Evolutionary conservation across 2,113 vertebrate genomes (phyloP), one percentile per base, ranked within the genome.

Genomic region (Hyperopisus bebe): DNA sequence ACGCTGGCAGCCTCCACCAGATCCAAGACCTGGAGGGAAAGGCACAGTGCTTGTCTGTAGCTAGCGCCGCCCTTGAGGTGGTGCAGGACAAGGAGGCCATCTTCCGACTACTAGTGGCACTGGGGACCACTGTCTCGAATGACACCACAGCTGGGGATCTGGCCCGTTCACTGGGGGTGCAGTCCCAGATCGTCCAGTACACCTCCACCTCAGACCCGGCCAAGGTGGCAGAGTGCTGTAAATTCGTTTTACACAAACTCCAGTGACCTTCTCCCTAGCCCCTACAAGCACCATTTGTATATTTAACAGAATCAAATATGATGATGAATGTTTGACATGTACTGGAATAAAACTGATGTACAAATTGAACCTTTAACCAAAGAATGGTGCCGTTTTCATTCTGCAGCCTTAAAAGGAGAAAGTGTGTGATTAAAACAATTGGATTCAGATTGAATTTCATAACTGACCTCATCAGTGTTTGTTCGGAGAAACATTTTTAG

Each of bases 1-100:
- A 99, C 89, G 97, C 98, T 21, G 96, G 97, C 90, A 97, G 96
- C 94, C 96, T 99, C 93, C 95, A 97, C 94, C 95, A 95, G 93
- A 96, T 95, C 91, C 94, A 95, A 51, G 97, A 98, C 90, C 95
- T 98, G 86, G 98, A 99, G 94, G 98, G 97, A 88, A 99, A 99
- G 96, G 98, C 98, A 88, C 98, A 99, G 88, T 99, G 98, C 90
- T 95, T 99, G 80, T 99, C 98, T n/a, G 97, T 98, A 90, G 97
- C 98, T 93, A 98, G 97, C 91, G 95, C 97, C 88, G 94, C 97
- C 91, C 96, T 99, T 92, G 98, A 99, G 96, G 97, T 97, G 66
- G 97, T 98, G 90, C 96, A 98, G 95, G 98, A 99, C 94, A 97
- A 96, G 92, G 98, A 99, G 97, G 98, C 98, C 27, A 91, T 97